Conservation (phyloP, 2,113 vertebrate genomes). For the Erythrocercus mccallii region DNA sequence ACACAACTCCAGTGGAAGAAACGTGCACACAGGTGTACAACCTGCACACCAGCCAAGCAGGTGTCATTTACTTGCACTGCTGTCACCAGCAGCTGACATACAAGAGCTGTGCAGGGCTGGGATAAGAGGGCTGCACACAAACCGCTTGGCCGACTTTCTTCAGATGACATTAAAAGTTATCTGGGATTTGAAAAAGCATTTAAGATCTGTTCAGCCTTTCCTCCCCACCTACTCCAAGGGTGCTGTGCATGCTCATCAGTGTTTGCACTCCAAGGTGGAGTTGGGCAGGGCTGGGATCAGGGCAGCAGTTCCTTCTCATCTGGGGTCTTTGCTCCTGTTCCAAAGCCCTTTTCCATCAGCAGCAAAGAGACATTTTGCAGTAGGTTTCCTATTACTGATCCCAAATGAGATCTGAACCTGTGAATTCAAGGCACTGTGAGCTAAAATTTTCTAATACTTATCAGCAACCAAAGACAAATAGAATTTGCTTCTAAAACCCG, state of each 20-base stretch:
- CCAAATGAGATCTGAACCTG: neutral
- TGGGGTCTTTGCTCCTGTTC: neutral
- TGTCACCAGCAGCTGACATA: neutral
- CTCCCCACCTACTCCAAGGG: neutral
- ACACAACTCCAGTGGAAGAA: neutral
- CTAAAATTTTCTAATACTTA: neutral
- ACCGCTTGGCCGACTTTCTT: neutral
- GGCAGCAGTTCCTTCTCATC: neutral
- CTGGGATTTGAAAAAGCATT: neutral
- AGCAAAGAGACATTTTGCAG: neutral
- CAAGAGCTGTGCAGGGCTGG: neutral
- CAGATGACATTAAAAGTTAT: neutral
- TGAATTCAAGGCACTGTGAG: neutral
- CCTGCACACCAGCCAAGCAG: neutral
- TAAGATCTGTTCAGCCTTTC: neutral
- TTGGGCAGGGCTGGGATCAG: neutral
- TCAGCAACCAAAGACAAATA: neutral
- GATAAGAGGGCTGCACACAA: neutral
- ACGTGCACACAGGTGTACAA: accelerated
- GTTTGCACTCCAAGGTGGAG: neutral
- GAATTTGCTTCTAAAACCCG: neutral
- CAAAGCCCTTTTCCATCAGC: neutral
- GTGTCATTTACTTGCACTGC: neutral
- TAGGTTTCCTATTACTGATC: neutral
- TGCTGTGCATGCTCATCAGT: neutral